These are phyloP conservation scores for Hippocampus guttulatus DNA, from an alignment of 2,113 vertebrate species.

Conservation along the genomic window DNA sequence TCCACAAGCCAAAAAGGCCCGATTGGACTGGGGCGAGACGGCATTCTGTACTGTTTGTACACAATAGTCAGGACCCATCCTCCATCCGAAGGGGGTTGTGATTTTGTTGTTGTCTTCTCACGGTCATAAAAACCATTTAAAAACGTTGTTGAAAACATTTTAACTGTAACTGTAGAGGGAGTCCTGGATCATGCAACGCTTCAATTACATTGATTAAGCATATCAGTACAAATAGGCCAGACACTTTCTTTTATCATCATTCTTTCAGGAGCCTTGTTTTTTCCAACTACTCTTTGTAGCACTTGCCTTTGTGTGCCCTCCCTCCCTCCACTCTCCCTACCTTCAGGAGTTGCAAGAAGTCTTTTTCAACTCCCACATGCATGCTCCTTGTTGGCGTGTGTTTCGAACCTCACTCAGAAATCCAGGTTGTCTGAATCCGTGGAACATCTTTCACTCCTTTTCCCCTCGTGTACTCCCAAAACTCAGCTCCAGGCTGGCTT, in stretches of 20 bases:
- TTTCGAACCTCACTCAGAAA: constrained; percentile 17
- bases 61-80: no score
- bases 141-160: no score
- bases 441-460: constrained; percentile 8
- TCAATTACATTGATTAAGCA: neutral
- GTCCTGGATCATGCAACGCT: neutral
- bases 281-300: constrained; percentile 2
- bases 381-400: constrained; percentile 18
- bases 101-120: no score
- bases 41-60: no score
- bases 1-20: no score
- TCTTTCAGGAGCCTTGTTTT: constrained; percentile 5
- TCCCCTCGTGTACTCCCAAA: constrained; percentile 8
- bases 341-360: constrained; percentile 28
- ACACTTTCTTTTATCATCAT: neutral
- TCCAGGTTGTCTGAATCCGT: constrained; percentile 10
- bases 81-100: no score
- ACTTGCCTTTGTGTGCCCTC: neutral
- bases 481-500: constrained; percentile 21
- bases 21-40: no score
- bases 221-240: neutral
- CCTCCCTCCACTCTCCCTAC: constrained; percentile 17
- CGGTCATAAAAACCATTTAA: no score
- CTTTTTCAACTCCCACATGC: constrained; percentile 47
- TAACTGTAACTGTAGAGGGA: neutral